Evolutionary conservation across 2,888 invertebrate genomes (phyloP).

Genomic region (Acronicta leporina): DNA sequence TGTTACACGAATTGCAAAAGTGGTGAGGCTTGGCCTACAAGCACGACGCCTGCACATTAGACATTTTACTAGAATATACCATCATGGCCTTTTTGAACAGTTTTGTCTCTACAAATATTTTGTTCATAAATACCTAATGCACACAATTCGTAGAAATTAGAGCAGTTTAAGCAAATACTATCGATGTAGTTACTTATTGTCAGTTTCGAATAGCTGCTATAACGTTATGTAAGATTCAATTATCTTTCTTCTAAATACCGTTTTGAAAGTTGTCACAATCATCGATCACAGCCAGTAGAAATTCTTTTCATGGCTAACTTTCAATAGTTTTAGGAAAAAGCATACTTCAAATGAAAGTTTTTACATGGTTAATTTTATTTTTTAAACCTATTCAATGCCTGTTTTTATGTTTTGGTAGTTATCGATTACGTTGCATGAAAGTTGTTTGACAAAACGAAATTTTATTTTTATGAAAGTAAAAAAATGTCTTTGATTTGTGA

Average conservation of each 20-base stretch:
- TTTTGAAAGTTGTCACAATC: conserved; percentile 71
- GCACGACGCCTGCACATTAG: conserved; percentile 59
- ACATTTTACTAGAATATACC: conserved; percentile 39
- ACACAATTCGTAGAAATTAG: too few relatives aligned
- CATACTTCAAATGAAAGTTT: conserved; percentile 52
- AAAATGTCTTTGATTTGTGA: conserved; percentile 1
- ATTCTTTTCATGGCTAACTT: conserved; percentile 63
- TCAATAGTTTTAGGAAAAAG: conserved; percentile 61
- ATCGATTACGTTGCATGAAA: conserved; percentile 43
- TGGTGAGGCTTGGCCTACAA: conserved; percentile 60
- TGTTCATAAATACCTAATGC: neutral
- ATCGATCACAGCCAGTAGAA: conserved; percentile 66
- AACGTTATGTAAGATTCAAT: conserved; percentile 50
- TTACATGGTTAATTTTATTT: conserved; percentile 56
- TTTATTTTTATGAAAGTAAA: conserved; percentile 28
- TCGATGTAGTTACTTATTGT: conserved; percentile 14
- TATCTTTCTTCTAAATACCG: conserved; percentile 60
- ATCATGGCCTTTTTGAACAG: neutral
- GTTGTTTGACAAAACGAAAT: conserved; percentile 44
- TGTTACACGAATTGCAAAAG: conserved; percentile 76
- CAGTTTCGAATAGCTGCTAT: conserved; percentile 15
- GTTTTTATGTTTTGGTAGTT: conserved; percentile 44
- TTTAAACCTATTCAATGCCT: conserved; percentile 34
- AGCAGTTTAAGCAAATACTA: neutral
- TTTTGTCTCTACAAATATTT: conserved; percentile 1